Evolutionary conservation across 2,797 vertebrate species (phyloP), one percentile per base, ranked within the genome.

Genomic region (Myotis daubentonii): DNA sequence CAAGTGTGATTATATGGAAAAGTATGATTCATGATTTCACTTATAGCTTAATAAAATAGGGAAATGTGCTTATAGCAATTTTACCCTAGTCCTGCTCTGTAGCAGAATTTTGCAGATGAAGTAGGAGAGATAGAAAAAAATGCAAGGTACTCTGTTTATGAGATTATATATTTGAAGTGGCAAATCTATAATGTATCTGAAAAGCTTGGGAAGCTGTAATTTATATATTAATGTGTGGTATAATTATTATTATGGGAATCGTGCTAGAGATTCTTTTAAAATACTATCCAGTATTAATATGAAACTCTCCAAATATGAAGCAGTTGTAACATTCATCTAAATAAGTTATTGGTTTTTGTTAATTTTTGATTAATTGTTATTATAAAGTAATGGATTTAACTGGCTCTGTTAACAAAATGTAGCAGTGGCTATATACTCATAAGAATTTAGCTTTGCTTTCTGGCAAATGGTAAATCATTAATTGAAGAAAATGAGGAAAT

Each of bases 311-410:
- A 93, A 70, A 81, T 81, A 78, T 0, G 9, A 72, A 33, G 19
- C 80, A 76, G 78, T 78, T 78, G 25, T 88, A 28, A 55, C 71
- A 94, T 85, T 93, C 87, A 78, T 91, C 30, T 72, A 66, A 89
- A 76, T 84, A 82, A 80, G 11, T 87, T 90, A 93, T 53, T 92
- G 49, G 91, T 5, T 66, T 95, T 86, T 86, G 86, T 93, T 96
- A 83, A 36, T 23, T 88, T 85, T 94, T 88, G n/a, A 16, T 87
- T 94, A 88, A 74, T 76, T 80, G n/a, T 84, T 89, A 55, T 81
- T 84, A 68, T 91, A 25, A 72, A 82, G 55, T 57, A 10, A 90
- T 72, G 16, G 57, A 68, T 75, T 87, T 94, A 86, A 89, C 1
- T 57, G 28, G 1, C 20, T 94, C 33, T 78, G 11, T 92, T 92